Conservation (phyloP, 1,140 invertebrate species). For the Coboldia fuscipes region DNA sequence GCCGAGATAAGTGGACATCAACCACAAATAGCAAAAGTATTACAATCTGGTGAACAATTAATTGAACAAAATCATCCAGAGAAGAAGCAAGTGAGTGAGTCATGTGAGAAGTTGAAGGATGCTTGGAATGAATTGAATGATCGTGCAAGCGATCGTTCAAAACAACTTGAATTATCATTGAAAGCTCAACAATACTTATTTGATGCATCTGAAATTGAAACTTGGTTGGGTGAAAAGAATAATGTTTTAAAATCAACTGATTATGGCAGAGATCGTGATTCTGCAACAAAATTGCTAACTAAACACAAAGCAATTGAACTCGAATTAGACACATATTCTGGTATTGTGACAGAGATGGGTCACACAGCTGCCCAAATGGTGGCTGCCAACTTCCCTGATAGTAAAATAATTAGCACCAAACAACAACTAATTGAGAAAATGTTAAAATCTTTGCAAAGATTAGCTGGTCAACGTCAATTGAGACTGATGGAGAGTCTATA, state of each 20-base stretch:
- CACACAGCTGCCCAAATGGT: constrained; percentile 64
- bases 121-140: constrained; percentile 48
- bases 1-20: constrained; percentile 66
- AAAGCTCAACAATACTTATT: constrained; percentile 78
- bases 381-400: constrained; percentile 50
- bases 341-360: constrained; percentile 81
- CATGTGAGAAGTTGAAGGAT: constrained; percentile 36
- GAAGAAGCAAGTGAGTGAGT: constrained; percentile 35
- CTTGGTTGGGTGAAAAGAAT: constrained; percentile 76
- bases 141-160: constrained; percentile 44
- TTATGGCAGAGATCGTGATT: constrained; percentile 69
- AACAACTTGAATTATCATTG: constrained; percentile 62
- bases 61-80: constrained; percentile 56
- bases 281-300: constrained; percentile 74
- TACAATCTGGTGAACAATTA: constrained; percentile 47
- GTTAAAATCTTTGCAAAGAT: constrained; percentile 57
- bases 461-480: constrained; percentile 57
- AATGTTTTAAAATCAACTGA: constrained; percentile 61
- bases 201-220: constrained; percentile 80
- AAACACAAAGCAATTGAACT: constrained; percentile 85
- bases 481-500: constrained; percentile 79
- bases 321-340: constrained; percentile 82
- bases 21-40: constrained; percentile 57
- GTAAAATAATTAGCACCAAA: constrained; percentile 53
- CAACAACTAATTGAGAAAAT: constrained; percentile 57